Conservation (phyloP, 2,888 invertebrate species). For the Polylopha cassiicola region DNA sequence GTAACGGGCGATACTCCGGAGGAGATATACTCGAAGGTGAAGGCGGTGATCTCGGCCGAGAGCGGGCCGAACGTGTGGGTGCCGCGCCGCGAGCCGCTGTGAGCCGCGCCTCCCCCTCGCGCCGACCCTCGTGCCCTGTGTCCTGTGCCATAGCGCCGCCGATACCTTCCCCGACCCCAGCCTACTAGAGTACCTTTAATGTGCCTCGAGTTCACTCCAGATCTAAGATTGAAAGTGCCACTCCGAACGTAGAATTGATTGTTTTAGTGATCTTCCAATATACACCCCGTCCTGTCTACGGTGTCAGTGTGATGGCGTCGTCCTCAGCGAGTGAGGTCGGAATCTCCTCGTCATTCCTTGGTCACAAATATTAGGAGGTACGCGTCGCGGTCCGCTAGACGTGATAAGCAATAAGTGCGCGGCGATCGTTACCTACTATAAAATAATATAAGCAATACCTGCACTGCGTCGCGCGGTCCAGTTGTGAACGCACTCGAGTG, state of each 20-base stretch:
- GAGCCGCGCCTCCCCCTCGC: constrained; percentile 80
- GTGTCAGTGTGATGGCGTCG: too few relatives aligned
- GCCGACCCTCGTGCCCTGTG: constrained; percentile 36
- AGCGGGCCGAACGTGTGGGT: constrained; percentile 98
- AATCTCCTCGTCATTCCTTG: too few relatives aligned
- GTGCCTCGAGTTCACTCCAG: constrained; percentile 3
- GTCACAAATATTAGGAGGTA: too few relatives aligned
- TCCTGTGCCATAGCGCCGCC: constrained; percentile 2
- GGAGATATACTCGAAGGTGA: constrained; percentile 96
- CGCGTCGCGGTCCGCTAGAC: too few relatives aligned
- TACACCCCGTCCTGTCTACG: too few relatives aligned
- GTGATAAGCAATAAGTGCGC: constrained; percentile 13
- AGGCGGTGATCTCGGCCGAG: constrained; percentile 95
- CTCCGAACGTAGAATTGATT: neutral
- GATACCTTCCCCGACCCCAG: constrained; percentile 19
- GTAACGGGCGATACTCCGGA: constrained; percentile 98
- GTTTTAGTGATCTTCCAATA: neutral
- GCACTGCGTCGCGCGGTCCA: neutral
- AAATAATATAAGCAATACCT: too few relatives aligned
- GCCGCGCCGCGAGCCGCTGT: constrained; percentile 96
- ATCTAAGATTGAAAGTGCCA: constrained; percentile 1
- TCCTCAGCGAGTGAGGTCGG: too few relatives aligned
- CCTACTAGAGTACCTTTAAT: constrained; percentile 3
- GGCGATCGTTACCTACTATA: constrained; percentile 13
- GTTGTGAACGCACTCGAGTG: constrained; percentile 10